Evolutionary conservation across 2,113 vertebrate genomes (phyloP), one percentile per base, ranked within the genome.

Genomic region (Cranoglanis bouderius): DNA sequence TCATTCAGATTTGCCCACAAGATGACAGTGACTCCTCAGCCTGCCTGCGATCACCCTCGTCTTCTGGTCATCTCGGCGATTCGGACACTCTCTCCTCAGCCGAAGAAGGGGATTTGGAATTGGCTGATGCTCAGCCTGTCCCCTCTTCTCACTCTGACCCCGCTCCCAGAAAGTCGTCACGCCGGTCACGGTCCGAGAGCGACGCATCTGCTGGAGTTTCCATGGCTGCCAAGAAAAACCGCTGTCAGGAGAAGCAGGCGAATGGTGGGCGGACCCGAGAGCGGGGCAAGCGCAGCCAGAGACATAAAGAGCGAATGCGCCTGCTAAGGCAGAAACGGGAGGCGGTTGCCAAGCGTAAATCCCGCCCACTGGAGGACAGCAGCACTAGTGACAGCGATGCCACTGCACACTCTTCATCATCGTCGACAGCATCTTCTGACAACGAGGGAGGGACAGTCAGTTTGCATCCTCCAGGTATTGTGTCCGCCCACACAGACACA

Each of bases 301-400:
- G 98, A 96, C 98, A 99, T 95, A 99, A 98, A 93, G 98, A 99
- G 91, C 95, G 98, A 65, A 99, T 99, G 89, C 96, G 98, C 19
- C 93, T 99, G 55, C 91, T 99, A 82, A 95, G 98, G 46, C 98
- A 99, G 94, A 99, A 99, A 85, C 94, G 98, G 65, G 98, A 99
- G 89, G 98, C 98, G 0, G 98, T 98, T 35, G 98, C 97, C 18
- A 95, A 98, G 81, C 99, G 98, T 95, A 99, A 99, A 88, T 98
- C 99, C 81, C 98, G 97, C 95, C 95, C 99, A 95, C 96, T 99
- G 93, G 98, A 99, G 96, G 97, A 99, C 96, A 99, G 98, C 96
- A 99, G 98, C 94, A 99, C 98, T 86, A 99, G 98, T 43, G 98
- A 99, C 92, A 99, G 98, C 85, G 98, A 99, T 96, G 96, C 99